Evolutionary conservation across 2,797 vertebrate species (phyloP).

Genomic region (Rhinoraja longicauda): DNA sequence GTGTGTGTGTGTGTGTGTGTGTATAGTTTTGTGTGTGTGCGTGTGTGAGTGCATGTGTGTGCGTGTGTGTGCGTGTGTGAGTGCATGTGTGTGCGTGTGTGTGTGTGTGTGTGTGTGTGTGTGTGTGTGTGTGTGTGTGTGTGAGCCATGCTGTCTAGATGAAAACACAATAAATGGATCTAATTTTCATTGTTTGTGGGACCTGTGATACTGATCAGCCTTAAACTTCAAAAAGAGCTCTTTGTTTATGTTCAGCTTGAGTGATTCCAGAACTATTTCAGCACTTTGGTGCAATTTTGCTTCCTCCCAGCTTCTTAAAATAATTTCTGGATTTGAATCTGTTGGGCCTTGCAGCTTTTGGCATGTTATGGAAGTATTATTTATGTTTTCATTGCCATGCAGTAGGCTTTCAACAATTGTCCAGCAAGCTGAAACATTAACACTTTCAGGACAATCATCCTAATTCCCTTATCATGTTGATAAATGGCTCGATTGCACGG

Average conservation of each 20-base stretch:
- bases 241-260: not conserved
- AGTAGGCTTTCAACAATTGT: not conserved
- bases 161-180: not conserved
- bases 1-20: too few species aligned
- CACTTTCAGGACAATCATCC: not conserved
- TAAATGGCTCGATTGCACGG: too few species aligned
- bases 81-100: too few species aligned
- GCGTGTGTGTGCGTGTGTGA: too few species aligned
- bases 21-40: too few species aligned
- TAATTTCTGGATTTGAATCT: not conserved
- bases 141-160: not conserved
- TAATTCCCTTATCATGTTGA: too few species aligned
- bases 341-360: not conserved
- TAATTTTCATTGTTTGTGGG: constrained; percentile 1
- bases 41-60: too few species aligned
- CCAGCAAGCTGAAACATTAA: not conserved
- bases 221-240: not conserved
- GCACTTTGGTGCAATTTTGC: too few species aligned
- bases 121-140: too few species aligned
- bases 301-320: not conserved
- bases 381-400: not conserved
- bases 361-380: not conserved
- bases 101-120: too few species aligned
- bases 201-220: not conserved
- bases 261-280: not conserved